Evolutionary conservation across 1,140 invertebrate species (phyloP).

Genomic region (Lordiphosa collinella): DNA sequence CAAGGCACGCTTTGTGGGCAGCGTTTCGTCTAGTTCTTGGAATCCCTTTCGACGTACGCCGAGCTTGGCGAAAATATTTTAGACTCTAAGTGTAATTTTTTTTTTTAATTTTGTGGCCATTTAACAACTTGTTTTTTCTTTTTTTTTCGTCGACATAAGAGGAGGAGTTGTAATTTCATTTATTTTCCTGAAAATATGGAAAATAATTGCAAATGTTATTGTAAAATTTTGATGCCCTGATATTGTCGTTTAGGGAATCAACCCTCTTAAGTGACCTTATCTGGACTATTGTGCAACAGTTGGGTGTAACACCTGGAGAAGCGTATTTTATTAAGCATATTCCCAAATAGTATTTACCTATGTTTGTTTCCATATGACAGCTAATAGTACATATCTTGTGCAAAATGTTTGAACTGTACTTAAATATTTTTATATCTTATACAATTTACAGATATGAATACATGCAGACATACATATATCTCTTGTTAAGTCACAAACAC

Average conservation of each 20-base stretch:
- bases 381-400: no score
- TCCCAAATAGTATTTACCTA: no score
- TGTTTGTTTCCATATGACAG: no score
- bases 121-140: slow-evolving; percentile 1
- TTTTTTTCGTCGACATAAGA: background rate
- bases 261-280: background rate
- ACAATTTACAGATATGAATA: background rate
- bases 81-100: background rate
- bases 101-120: background rate
- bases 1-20: slow-evolving; percentile 64
- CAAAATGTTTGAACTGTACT: no score
- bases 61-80: slow-evolving; percentile 78
- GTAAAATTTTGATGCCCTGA: background rate
- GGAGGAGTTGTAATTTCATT: background rate
- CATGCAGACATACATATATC: background rate
- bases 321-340: no score
- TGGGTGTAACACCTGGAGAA: no score
- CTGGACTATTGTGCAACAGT: no score
- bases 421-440: no score
- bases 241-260: background rate
- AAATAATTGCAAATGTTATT: slow-evolving; percentile 8
- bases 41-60: slow-evolving; percentile 78
- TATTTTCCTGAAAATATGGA: slow-evolving; percentile 11
- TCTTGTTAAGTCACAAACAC: background rate
- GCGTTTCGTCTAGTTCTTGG: slow-evolving; percentile 71